Evolutionary conservation across 1,140 invertebrate species (phyloP), one percentile per base, ranked within the genome.

Genomic region (Drosophila parabipectinata): DNA sequence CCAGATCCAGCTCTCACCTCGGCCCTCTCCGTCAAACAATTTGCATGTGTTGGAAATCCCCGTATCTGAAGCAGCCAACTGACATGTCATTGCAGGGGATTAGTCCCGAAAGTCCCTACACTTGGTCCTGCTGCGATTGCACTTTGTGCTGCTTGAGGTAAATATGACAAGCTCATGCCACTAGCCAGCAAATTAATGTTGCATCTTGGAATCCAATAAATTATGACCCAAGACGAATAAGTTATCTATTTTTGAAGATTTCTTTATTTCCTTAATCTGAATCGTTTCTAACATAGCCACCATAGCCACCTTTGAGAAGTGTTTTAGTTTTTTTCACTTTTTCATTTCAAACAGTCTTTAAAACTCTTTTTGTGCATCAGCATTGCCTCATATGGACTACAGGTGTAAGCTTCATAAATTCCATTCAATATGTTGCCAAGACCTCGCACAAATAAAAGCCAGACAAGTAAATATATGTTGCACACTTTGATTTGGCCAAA

Each of bases 21-120:
- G 21, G 37, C 39, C n/a, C 39, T 14, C 28, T 21, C 24, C 34
- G 63, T 61, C 32, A 14, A 21, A 34, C 62, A 52, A 75, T 75
- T 75, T 75, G 72, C 72, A 75, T 75, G 61, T 55, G 72, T 57
- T 41, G 53, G 53, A 74, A 74, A 74, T 74, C 53, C 60, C 39
- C 34, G 30, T 74, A 74, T 74, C 71, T 47, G 39, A 53, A 41
- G 26, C 32, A 75, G 53, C 53, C 53, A 57, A 66, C 72, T 75
- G 72, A 75, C 72, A 75, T 57, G 72, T 66, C 60, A 66, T 64
- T 75, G n/a, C 34, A 7, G 39, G 58, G 53, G 71, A 51, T 62
- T 69, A 69, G 30, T 37, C 32, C 18, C 52, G n/a, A 39, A 10
- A 18, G 21, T n/a, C 26, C 10, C 28, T 21, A 9, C 3, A 32